These are phyloP conservation scores for Pemphigus obesinymphae DNA, from an alignment of 1,140 invertebrate genomes.

Conservation along the genomic window DNA sequence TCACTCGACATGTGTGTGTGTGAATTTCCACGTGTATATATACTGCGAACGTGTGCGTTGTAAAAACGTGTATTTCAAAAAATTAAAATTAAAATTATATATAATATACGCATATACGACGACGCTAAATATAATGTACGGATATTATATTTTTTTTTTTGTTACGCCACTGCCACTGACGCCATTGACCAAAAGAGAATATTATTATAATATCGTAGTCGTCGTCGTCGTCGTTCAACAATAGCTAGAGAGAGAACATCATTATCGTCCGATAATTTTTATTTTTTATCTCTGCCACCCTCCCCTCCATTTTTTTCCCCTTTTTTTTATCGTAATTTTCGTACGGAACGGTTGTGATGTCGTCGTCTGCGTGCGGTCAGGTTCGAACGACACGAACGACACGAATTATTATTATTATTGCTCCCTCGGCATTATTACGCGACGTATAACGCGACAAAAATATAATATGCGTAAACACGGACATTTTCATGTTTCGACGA, in stretches of 20 bases:
- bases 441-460: not conserved
- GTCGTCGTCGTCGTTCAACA: slow-evolving; percentile 1
- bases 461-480: slow-evolving; percentile 18
- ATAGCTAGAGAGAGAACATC: not conserved
- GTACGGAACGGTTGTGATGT: not conserved
- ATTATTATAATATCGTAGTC: no score
- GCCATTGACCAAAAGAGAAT: not conserved
- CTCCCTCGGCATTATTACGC: no score
- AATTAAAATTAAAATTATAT: no score
- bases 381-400: not conserved
- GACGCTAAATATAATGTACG: no score
- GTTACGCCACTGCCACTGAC: not conserved
- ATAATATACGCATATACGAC: no score
- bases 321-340: not conserved
- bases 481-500: slow-evolving; percentile 4
- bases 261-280: not conserved
- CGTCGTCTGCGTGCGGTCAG: not conserved
- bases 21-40: not conserved
- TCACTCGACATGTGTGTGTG: not conserved
- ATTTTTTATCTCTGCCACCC: not conserved
- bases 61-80: not conserved
- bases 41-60: not conserved
- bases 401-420: not conserved
- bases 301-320: not conserved
- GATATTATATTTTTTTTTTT: no score